phyloP scores from a whole-genome alignment of 2,888 invertebrate genomes.

The Matsumyia berberina region DNA sequence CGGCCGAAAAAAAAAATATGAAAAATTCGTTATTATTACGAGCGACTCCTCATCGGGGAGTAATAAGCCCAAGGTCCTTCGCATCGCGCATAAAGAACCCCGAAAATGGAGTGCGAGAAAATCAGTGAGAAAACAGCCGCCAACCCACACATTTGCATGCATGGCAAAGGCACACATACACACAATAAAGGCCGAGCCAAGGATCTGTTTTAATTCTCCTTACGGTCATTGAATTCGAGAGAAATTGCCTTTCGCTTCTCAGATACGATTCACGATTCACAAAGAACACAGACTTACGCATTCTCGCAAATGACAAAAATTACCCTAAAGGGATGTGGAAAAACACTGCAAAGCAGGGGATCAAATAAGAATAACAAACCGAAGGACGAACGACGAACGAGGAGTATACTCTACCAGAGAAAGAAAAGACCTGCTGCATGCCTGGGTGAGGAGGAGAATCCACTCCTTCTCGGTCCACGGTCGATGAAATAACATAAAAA shows the following conservation, averaged over 20 bases:
- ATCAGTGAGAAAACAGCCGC: slow-evolving; percentile 17
- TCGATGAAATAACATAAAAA: slow-evolving; percentile 60
- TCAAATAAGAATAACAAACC: slow-evolving; percentile 52
- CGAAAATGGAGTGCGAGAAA: slow-evolving; percentile 26
- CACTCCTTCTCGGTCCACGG: slow-evolving; percentile 14
- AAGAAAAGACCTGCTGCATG: slow-evolving; percentile 7
- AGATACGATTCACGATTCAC: slow-evolving; percentile 36
- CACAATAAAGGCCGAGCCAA: slow-evolving; percentile 30
- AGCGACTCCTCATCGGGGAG: slow-evolving; percentile 50
- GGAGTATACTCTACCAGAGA: no score
- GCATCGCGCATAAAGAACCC: slow-evolving; percentile 2
- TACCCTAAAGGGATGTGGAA: slow-evolving; percentile 61
- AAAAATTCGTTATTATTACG: slow-evolving; percentile 50
- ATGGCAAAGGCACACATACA: neutral
- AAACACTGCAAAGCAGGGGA: slow-evolving; percentile 20
- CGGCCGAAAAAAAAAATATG: slow-evolving; percentile 8
- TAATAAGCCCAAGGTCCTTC: slow-evolving; percentile 22
- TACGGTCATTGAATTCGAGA: slow-evolving; percentile 56
- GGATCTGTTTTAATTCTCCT: slow-evolving; percentile 59
- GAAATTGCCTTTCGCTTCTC: slow-evolving; percentile 22
- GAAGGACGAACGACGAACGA: slow-evolving; percentile 48
- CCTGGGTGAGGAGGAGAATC: slow-evolving; percentile 15
- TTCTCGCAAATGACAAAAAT: slow-evolving; percentile 54
- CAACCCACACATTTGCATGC: slow-evolving; percentile 48
- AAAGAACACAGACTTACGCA: slow-evolving; percentile 39